Evolutionary conservation across 2,888 invertebrate species (phyloP).

Genomic region (Camptogramma bilineatum): DNA sequence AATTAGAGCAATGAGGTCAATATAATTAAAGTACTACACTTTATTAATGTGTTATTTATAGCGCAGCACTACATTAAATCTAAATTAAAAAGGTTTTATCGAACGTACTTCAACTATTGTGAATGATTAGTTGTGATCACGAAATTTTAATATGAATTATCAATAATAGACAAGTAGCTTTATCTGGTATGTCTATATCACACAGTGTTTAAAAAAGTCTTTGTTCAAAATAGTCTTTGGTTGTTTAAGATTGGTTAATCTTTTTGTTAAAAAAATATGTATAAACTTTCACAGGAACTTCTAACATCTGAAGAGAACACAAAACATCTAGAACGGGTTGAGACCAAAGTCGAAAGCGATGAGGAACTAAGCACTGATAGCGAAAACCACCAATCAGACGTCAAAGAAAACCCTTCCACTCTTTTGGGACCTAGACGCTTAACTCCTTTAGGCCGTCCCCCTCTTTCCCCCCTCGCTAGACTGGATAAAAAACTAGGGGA

Average conservation of each 20-base stretch:
- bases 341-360: conserved; percentile 83
- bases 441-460: conserved; percentile 72
- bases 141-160: too few relatives aligned
- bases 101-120: too few relatives aligned
- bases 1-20: conserved; percentile 16
- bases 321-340: conserved; percentile 77
- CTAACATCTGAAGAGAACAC: conserved; percentile 81
- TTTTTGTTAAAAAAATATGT: background rate
- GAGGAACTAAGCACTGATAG: conserved; percentile 79
- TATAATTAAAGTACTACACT: conserved; percentile 13
- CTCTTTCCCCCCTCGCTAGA: conserved; percentile 67
- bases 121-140: too few relatives aligned
- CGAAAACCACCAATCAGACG: conserved; percentile 70
- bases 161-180: too few relatives aligned
- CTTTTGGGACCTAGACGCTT: conserved; percentile 59
- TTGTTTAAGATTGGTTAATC: too few relatives aligned
- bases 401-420: conserved; percentile 60
- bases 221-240: too few relatives aligned
- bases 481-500: conserved; percentile 73
- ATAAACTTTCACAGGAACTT: conserved; percentile 66
- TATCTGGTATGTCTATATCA: too few relatives aligned
- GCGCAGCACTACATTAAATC: too few relatives aligned
- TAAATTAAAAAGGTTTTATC: too few relatives aligned
- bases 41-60: background rate
- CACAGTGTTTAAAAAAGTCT: too few relatives aligned